Evolutionary conservation across 2,797 vertebrate genomes (phyloP).

Genomic region (Melanotaenia parkinsoni): DNA sequence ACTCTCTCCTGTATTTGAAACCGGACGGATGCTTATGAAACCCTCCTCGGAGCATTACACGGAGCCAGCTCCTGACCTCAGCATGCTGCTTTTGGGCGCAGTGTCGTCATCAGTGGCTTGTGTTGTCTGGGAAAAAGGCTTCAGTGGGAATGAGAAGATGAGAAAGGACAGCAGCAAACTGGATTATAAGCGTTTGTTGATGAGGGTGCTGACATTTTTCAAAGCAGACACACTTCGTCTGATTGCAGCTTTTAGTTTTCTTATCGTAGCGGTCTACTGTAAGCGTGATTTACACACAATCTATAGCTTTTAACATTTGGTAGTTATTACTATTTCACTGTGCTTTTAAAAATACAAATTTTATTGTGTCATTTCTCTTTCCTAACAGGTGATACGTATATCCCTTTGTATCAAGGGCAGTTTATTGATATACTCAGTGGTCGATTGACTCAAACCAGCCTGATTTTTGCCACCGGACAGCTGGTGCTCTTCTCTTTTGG

Average conservation of each 20-base stretch:
- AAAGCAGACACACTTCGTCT: conserved; percentile 77
- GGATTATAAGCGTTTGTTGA: conserved; percentile 60
- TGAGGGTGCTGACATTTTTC: conserved; percentile 79
- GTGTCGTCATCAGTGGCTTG: conserved; percentile 63
- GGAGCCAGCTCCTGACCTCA: conserved; percentile 39
- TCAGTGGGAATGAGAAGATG: conserved; percentile 31
- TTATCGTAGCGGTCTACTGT: conserved; percentile 84
- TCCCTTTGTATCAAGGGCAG: conserved; percentile 85
- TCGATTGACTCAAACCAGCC: conserved; percentile 63
- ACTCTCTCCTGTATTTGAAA: conserved; percentile 68
- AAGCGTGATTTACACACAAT: conserved; percentile 61
- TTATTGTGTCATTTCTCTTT: neutral
- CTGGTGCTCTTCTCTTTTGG: conserved; percentile 83
- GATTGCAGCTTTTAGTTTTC: conserved; percentile 79
- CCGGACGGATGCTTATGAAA: conserved; percentile 36
- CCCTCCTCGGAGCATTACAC: neutral
- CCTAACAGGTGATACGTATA: conserved; percentile 84
- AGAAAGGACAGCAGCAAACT: conserved; percentile 25
- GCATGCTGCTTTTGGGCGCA: conserved; percentile 55
- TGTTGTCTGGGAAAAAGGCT: conserved; percentile 74
- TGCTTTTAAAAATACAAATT: neutral
- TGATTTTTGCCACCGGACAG: conserved; percentile 69
- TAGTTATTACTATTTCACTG: neutral
- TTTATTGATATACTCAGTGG: conserved; percentile 84
- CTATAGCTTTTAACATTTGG: neutral